phyloP scores from a whole-genome alignment of 1,140 invertebrate species.

The Rhysida immarginata region DNA sequence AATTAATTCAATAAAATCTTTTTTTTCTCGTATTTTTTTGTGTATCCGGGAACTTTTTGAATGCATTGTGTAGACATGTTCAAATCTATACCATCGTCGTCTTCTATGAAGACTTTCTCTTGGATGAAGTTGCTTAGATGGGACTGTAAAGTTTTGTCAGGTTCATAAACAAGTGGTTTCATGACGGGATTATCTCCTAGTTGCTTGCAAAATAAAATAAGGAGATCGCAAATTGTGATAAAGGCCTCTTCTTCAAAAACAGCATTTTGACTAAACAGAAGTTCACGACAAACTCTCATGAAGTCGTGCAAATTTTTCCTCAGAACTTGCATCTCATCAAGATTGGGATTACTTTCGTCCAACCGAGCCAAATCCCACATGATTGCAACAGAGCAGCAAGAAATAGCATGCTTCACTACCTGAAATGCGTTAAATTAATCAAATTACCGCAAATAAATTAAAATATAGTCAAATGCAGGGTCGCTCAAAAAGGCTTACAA shows the following conservation, averaged over 20 bases:
- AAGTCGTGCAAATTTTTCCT: constrained; percentile 52
- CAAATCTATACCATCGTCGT: constrained; percentile 55
- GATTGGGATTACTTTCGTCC: constrained; percentile 45
- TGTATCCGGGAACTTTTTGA: too few species aligned
- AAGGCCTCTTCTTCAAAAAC: constrained; percentile 50
- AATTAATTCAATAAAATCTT: too few species aligned
- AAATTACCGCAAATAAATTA: too few species aligned
- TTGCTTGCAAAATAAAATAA: constrained; percentile 89
- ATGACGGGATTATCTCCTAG: constrained; percentile 42
- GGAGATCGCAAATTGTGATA: constrained; percentile 80
- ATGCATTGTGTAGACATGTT: too few species aligned
- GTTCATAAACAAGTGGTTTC: constrained; percentile 60
- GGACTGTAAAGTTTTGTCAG: constrained; percentile 58
- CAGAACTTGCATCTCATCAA: constrained; percentile 33
- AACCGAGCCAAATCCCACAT: constrained; percentile 73
- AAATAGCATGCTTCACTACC: constrained; percentile 70
- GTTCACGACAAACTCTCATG: constrained; percentile 39
- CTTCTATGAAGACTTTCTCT: constrained; percentile 80
- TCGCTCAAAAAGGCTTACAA: too few species aligned
- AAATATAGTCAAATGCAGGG: too few species aligned
- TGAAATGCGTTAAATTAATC: too few species aligned
- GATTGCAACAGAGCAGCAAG: constrained; percentile 71
- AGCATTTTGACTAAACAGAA: neutral
- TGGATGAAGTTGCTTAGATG: constrained; percentile 83
- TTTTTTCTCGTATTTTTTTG: too few species aligned